phyloP scores from a whole-genome alignment of 2,113 vertebrate species.

The Aleadryas rufinucha region DNA sequence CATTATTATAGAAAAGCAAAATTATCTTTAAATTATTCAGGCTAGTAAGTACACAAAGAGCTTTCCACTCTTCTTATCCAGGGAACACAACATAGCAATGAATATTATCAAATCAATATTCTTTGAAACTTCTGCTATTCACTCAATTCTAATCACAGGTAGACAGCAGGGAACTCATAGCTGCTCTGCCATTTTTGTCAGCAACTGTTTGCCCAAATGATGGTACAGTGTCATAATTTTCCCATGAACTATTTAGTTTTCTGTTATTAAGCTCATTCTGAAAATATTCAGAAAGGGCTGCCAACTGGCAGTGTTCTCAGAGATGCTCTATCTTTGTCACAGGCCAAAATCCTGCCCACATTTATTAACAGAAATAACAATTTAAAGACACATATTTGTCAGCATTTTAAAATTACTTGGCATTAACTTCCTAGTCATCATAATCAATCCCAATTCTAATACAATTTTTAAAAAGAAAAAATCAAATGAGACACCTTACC shows the following conservation, averaged over 20 bases:
- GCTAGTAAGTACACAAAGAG: background rate
- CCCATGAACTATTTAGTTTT: background rate
- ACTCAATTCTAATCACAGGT: background rate
- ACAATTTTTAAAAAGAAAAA: background rate
- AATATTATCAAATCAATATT: background rate
- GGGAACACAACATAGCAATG: background rate
- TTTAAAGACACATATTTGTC: background rate
- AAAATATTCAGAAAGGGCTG: background rate
- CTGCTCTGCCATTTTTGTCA: background rate
- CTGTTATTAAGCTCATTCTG: background rate
- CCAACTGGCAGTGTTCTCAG: background rate
- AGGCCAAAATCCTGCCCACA: background rate
- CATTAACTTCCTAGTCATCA: background rate
- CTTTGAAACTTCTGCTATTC: background rate
- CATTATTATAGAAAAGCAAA: background rate
- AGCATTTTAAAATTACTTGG: background rate
- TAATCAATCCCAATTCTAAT: background rate
- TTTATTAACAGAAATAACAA: background rate
- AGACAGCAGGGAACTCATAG: background rate
- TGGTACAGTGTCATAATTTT: background rate
- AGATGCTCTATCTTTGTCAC: background rate
- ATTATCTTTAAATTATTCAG: background rate
- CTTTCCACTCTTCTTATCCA: background rate
- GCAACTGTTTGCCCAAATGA: background rate
- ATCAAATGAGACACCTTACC: background rate